Evolutionary conservation across 2,113 vertebrate species (phyloP), one percentile per base, ranked within the genome.

Genomic region (Heteronetta atricapilla): DNA sequence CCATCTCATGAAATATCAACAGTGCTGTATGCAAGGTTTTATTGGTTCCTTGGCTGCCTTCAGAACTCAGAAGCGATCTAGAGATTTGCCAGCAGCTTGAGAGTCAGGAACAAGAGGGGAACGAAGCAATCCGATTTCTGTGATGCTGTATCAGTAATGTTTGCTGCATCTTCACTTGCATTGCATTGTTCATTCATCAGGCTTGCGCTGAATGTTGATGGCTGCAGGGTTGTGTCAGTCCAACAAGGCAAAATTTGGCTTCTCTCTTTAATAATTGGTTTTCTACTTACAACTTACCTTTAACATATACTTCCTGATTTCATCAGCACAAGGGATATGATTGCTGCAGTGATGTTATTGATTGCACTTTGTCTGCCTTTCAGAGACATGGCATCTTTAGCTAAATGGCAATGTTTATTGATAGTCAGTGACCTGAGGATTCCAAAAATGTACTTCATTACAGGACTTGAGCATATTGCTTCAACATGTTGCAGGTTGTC

Each of bases 121-220:
- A 46, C 36, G 59, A 90, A 92, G 79, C 52, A 94, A 88, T 91
- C 63, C 59, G 73, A 62, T 82, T 93, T 88, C 88, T 86, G 31
- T 80, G 90, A 78, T 72, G 63, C 40, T 5, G 40, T 83, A 93
- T 95, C 88, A 90, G 68, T 67, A 93, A 55, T 94, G 90, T 91
- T 95, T 94, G 83, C 88, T 86, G 72, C 76, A 46, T 52, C 72
- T 90, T 92, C 80, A 73, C 90, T 91, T 12, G 3, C 15, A 5
- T 21, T 64, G 76, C 36, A 4, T 58, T 73, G 80, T 86, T 92
- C 58, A 63, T 95, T 95, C 64, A 46, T 88, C 76, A 88, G 20
- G 38, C 64, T 86, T 50, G 31, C 13, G 6, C 20, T 59, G 17
- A 36, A 9, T 67, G 88, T 63, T 93, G 80, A 88, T 67, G 67